Conservation (phyloP, 2,888 invertebrate species). For the Tolmerus cingulatus region DNA sequence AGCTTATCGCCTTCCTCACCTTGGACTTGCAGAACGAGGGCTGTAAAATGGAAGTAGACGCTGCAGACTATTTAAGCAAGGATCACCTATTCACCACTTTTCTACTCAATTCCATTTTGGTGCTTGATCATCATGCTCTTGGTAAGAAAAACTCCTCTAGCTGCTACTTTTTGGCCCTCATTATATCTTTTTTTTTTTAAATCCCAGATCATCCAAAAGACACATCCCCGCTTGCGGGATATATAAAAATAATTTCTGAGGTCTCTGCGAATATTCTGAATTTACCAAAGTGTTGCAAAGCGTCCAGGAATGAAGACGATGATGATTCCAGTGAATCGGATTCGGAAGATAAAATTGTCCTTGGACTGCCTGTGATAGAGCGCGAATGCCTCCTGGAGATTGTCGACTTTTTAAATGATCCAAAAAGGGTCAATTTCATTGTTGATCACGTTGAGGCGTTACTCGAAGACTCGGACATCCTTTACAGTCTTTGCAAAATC, state of each 20-base stretch:
- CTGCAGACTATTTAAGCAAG: constrained; percentile 17
- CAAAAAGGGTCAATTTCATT: constrained; percentile 66
- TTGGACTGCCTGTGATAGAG: constrained; percentile 55
- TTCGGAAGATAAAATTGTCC: constrained; percentile 51
- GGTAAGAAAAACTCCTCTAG: constrained; percentile 50
- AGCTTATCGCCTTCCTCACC: neutral
- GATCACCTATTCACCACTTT: constrained; percentile 55
- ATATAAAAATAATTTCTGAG: constrained; percentile 60
- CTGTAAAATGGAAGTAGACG: constrained; percentile 51
- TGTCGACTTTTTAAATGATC: constrained; percentile 74
- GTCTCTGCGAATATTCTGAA: constrained; percentile 59
- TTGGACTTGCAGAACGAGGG: constrained; percentile 37
- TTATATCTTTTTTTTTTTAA: too few species aligned
- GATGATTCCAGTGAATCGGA: constrained; percentile 55
- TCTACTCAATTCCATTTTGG: constrained; percentile 59
- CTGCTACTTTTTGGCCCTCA: neutral
- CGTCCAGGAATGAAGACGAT: constrained; percentile 53
- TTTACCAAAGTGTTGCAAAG: constrained; percentile 59
- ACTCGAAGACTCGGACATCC: constrained; percentile 64
- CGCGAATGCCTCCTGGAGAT: constrained; percentile 57
- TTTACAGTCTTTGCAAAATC: constrained; percentile 76
- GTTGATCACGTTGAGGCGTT: constrained; percentile 62
- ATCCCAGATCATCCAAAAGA: constrained; percentile 53
- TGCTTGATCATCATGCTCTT: constrained; percentile 59
- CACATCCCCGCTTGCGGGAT: constrained; percentile 46